Conservation (phyloP, 2,113 vertebrate genomes). For the Cyanoramphus novaezelandiae region DNA sequence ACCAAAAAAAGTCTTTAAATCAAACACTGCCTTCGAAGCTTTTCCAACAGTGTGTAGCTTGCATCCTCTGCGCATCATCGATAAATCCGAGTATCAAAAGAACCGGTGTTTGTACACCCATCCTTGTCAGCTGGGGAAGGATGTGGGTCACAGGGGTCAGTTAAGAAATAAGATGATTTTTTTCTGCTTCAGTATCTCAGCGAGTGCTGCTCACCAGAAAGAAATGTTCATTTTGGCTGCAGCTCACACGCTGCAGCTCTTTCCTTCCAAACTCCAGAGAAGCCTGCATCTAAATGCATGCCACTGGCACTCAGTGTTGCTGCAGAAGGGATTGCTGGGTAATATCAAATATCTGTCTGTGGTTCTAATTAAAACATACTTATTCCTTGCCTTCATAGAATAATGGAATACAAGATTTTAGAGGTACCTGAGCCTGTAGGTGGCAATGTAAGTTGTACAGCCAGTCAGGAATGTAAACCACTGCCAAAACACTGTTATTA, state of each 20-base stretch:
- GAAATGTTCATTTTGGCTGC: neutral
- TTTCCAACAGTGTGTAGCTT: neutral
- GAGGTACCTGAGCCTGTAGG: neutral
- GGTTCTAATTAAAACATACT: neutral
- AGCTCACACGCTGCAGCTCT: neutral
- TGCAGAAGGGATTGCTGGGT: neutral
- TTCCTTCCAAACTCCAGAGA: neutral
- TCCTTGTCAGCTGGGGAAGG: neutral
- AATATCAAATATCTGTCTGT: neutral
- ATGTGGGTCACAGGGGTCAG: neutral
- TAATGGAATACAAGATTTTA: neutral
- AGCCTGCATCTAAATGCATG: neutral
- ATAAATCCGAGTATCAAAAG: neutral
- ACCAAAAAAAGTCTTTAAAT: neutral
- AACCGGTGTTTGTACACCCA: rapidly evolving
- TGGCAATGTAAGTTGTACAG: neutral
- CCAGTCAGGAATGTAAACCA: neutral
- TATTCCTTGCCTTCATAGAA: neutral
- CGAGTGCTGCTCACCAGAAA: neutral
- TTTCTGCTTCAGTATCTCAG: neutral
- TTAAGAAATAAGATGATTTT: neutral
- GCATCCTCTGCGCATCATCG: neutral
- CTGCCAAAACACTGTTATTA: neutral
- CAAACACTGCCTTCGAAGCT: neutral
- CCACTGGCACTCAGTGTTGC: rapidly evolving